These are phyloP conservation scores for Lineus longissimus DNA, from an alignment of 1,140 invertebrate genomes.

Conservation along the genomic window DNA sequence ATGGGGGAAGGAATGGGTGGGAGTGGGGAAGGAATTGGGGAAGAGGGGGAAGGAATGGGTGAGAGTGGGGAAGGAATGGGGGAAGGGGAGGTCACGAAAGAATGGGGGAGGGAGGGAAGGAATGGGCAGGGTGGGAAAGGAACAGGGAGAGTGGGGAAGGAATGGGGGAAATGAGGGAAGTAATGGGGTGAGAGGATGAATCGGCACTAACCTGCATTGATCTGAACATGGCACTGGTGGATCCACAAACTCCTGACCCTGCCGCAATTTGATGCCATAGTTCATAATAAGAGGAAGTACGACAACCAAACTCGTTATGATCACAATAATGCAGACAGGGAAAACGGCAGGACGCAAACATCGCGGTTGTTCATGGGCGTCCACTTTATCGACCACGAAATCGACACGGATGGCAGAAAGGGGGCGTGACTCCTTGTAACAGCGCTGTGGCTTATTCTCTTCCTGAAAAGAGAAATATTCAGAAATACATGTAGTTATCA, in stretches of 20 bases:
- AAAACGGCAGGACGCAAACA: background rate
- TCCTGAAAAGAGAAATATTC: background rate
- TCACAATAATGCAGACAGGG: background rate
- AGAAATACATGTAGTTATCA: too few relatives aligned
- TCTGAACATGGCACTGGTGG: background rate
- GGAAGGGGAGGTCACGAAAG: too few relatives aligned
- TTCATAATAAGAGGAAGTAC: background rate
- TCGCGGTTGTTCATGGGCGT: background rate
- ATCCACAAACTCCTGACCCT: too few relatives aligned
- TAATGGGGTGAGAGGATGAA: too few relatives aligned
- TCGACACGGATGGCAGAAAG: background rate
- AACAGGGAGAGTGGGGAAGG: too few relatives aligned
- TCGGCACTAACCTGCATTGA: constrained; percentile 3
- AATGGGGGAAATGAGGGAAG: too few relatives aligned
- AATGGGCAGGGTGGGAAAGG: too few relatives aligned
- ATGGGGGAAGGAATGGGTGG: too few relatives aligned
- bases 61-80: too few relatives aligned
- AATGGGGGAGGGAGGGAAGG: too few relatives aligned
- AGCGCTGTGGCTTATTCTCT: background rate
- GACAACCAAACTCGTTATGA: background rate
- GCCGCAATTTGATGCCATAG: background rate
- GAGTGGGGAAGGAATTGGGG: too few relatives aligned
- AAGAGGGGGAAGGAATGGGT: too few relatives aligned
- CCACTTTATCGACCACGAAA: background rate
- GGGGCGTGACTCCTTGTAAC: background rate